Evolutionary conservation across 2,113 vertebrate genomes (phyloP).

Genomic region (Dunckerocampus dactyliophorus): DNA sequence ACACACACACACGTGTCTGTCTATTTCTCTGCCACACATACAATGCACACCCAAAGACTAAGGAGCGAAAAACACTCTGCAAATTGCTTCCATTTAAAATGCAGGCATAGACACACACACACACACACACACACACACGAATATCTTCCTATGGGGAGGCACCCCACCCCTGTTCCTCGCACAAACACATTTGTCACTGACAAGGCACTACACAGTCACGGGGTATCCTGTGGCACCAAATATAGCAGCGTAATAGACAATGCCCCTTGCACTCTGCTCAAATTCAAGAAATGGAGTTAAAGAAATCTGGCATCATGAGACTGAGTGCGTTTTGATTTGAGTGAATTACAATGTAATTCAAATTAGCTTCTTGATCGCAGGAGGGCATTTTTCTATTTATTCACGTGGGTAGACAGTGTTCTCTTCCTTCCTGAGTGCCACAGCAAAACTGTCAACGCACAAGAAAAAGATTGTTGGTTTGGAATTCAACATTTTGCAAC

Average conservation of each 20-base stretch:
- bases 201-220: constrained; percentile 57
- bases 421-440: neutral
- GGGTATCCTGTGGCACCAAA: constrained; percentile 63
- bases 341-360: constrained; percentile 50
- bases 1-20: constrained; percentile 45
- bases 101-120: constrained; percentile 11
- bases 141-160: constrained; percentile 51
- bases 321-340: constrained; percentile 49
- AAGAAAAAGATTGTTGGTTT: too few relatives aligned
- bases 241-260: constrained; percentile 60
- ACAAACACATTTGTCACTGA: constrained; percentile 69
- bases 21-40: constrained; percentile 32
- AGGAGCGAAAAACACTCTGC: constrained; percentile 44
- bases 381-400: constrained; percentile 11
- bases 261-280: constrained; percentile 39
- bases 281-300: constrained; percentile 36
- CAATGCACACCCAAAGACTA: constrained; percentile 32
- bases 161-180: constrained; percentile 61
- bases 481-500: too few relatives aligned
- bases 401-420: neutral
- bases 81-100: constrained; percentile 46
- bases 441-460: neutral
- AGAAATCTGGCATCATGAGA: constrained; percentile 34
- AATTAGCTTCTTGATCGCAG: constrained; percentile 23
- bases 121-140: neutral